Percentiles rank a stretch among this genome's conserved stretches.
These are phyloP conservation scores for Cisticola juncidis DNA, from an alignment of 2,113 vertebrate species.

Conservation along the genomic window DNA sequence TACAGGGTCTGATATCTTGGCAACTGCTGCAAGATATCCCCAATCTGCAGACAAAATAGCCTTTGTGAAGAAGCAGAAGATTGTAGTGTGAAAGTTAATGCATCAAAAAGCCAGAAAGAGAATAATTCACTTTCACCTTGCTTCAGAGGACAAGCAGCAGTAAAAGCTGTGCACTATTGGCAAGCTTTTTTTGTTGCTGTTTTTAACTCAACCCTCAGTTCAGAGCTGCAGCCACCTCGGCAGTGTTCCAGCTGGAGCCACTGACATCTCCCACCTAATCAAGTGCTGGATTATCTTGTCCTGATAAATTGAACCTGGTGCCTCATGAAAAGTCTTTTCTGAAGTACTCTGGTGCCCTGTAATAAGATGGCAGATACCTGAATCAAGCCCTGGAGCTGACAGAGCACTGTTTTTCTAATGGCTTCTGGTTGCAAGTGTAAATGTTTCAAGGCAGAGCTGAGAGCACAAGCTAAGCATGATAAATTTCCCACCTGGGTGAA, in stretches of 20 bases:
- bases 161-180: constrained; percentile 67
- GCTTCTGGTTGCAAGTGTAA: constrained; percentile 79
- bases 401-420: constrained; percentile 71
- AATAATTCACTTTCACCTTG: constrained; percentile 76
- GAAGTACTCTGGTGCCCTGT: constrained; percentile 61
- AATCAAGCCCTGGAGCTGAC: constrained; percentile 75
- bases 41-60: constrained; percentile 27
- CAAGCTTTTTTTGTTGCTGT: constrained; percentile 36
- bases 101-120: constrained; percentile 35
- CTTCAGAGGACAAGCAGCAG: constrained; percentile 67
- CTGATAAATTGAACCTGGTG: constrained; percentile 80
- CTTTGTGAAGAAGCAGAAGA: constrained; percentile 40
- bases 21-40: constrained; percentile 1
- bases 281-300: constrained; percentile 81
- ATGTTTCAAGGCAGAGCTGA: constrained; percentile 73
- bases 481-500: constrained; percentile 38
- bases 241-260: constrained; percentile 46
- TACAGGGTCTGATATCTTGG: neutral
- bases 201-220: constrained; percentile 46
- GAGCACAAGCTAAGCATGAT: constrained; percentile 54
- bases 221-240: constrained; percentile 48
- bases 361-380: constrained; percentile 67
- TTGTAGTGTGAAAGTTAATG: constrained; percentile 20
- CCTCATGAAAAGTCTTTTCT: constrained; percentile 75
- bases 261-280: constrained; percentile 78